Conservation (phyloP, 2,888 invertebrate genomes). For the Poecilus cupreus region DNA sequence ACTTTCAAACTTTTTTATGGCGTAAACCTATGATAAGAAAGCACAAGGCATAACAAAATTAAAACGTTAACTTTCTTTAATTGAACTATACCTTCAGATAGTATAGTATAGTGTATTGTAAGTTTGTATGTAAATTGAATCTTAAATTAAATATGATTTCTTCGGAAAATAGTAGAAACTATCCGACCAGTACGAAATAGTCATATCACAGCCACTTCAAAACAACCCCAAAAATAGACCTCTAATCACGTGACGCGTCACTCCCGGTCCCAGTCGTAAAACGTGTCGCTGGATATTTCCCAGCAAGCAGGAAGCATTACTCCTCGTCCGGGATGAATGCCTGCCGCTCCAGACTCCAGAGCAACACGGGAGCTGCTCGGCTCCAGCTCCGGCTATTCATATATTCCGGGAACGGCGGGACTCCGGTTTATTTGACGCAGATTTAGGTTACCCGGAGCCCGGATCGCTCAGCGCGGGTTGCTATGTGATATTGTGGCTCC, state of each 20-base stretch:
- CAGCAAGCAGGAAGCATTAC: conserved; percentile 15
- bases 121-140: too few relatives aligned
- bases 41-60: too few relatives aligned
- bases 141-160: too few relatives aligned
- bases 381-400: conserved; percentile 24
- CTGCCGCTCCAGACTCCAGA: neutral
- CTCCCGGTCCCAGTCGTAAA: neutral
- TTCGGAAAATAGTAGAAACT: too few relatives aligned
- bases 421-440: conserved; percentile 47
- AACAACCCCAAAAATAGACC: conserved; percentile 17
- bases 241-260: conserved; percentile 7
- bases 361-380: neutral
- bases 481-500: conserved; percentile 32
- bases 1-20: too few relatives aligned
- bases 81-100: too few relatives aligned
- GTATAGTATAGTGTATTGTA: too few relatives aligned
- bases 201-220: too few relatives aligned
- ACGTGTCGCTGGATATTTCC: conserved; percentile 24
- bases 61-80: too few relatives aligned
- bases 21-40: too few relatives aligned
- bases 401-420: conserved; percentile 40
- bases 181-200: too few relatives aligned
- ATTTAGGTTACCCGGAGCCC: conserved; percentile 42
- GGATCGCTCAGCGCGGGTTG: neutral
- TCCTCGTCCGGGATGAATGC: conserved; percentile 28